These are phyloP conservation scores for Formica aserva DNA, from an alignment of 2,888 invertebrate genomes.

Conservation along the genomic window DNA sequence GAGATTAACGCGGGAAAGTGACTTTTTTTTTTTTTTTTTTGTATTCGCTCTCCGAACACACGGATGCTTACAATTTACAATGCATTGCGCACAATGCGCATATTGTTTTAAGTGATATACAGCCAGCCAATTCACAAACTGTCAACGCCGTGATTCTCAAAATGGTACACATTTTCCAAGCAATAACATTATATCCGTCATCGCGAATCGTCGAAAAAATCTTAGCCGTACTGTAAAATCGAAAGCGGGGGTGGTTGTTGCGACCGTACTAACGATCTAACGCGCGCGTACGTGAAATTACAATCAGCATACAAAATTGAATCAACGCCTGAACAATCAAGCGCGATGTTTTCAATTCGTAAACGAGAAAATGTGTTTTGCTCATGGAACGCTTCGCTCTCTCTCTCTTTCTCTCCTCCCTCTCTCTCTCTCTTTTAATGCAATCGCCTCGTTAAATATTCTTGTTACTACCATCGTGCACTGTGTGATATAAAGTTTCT, in stretches of 20 bases:
- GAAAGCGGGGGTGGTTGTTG: background rate
- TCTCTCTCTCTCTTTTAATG: conserved; percentile 16
- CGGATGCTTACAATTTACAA: conserved; percentile 64
- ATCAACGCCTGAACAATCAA: conserved; percentile 48
- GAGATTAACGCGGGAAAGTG: conserved; percentile 60
- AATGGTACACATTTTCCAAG: conserved; percentile 49
- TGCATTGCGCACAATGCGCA: conserved; percentile 66
- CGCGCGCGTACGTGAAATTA: conserved; percentile 40
- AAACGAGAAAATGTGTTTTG: conserved; percentile 44
- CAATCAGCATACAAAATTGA: conserved; percentile 50
- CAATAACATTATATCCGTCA: conserved; percentile 32
- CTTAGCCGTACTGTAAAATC: background rate
- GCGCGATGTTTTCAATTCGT: conserved; percentile 47
- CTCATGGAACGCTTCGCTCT: conserved; percentile 3
- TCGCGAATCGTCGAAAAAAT: background rate
- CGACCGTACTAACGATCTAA: conserved; percentile 40
- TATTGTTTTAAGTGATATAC: conserved; percentile 72
- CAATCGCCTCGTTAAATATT: conserved; percentile 46
- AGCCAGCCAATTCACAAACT: conserved; percentile 68
- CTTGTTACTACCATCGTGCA: conserved; percentile 16
- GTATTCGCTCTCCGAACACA: conserved; percentile 23
- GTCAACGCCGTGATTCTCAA: conserved; percentile 64
- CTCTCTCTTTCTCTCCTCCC: background rate
- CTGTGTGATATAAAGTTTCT: background rate
- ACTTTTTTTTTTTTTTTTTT: conserved; percentile 46